These are phyloP conservation scores for Pseudomyrmex gracilis DNA, from an alignment of 1,140 invertebrate genomes.

Conservation along the genomic window DNA sequence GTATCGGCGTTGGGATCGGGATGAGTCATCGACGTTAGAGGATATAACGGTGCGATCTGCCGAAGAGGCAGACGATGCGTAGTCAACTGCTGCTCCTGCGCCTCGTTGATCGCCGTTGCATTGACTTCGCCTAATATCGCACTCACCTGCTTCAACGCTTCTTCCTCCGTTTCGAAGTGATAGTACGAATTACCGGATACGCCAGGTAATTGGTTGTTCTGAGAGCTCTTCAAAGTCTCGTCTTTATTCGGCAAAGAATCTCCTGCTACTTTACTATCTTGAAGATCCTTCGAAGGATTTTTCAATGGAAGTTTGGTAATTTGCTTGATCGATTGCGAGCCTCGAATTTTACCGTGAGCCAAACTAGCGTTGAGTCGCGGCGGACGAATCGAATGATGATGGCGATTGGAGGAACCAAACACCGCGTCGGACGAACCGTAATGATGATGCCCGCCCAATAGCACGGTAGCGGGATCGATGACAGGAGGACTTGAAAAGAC, in stretches of 20 bases:
- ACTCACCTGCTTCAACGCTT: conserved; percentile 5
- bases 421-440: background rate
- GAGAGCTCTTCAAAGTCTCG: background rate
- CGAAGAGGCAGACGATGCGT: conserved; percentile 22
- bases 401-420: background rate
- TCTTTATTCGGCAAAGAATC: background rate
- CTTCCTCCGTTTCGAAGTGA: background rate
- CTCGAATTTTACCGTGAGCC: background rate
- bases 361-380: background rate
- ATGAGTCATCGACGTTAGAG: conserved; percentile 10
- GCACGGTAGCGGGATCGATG: background rate
- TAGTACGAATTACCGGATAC: background rate
- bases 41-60: conserved; percentile 24
- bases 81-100: background rate
- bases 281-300: background rate
- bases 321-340: background rate
- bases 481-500: background rate
- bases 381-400: background rate
- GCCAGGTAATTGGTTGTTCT: background rate
- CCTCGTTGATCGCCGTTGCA: background rate
- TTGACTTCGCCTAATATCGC: background rate
- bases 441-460: background rate
- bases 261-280: too few species aligned
- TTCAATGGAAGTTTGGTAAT: background rate
- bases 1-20: background rate